phyloP scores from a whole-genome alignment of 2,888 invertebrate species.

The Yponomeuta cagnagella region DNA sequence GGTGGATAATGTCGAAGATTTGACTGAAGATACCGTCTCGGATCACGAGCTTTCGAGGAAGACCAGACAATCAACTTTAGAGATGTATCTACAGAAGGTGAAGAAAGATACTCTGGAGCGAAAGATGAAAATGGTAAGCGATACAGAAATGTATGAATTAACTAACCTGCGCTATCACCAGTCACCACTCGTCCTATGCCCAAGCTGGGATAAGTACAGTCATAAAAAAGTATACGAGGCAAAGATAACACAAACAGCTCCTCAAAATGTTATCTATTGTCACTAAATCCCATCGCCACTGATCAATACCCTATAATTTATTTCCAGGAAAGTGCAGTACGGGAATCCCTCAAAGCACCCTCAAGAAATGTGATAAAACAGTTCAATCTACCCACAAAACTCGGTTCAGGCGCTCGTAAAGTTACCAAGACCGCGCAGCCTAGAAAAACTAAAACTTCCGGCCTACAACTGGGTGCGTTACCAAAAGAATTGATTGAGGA shows the following conservation, averaged over 20 bases:
- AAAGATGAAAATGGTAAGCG: slow-evolving; percentile 47
- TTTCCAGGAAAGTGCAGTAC: slow-evolving; percentile 42
- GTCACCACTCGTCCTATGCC: no score
- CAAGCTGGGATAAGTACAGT: no score
- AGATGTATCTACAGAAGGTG: slow-evolving; percentile 43
- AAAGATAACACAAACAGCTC: no score
- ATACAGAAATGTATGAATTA: not conserved
- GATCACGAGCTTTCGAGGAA: slow-evolving; percentile 38
- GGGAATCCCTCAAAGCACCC: slow-evolving; percentile 35
- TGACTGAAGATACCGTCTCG: slow-evolving; percentile 15
- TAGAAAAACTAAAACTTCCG: not conserved
- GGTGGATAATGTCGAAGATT: slow-evolving; percentile 2
- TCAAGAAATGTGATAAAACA: slow-evolving; percentile 25
- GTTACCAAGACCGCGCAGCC: not conserved
- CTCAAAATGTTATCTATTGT: no score
- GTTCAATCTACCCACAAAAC: slow-evolving; percentile 40
- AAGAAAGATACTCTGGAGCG: slow-evolving; percentile 41
- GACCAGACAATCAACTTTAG: slow-evolving; percentile 37
- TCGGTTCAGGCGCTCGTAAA: slow-evolving; percentile 24
- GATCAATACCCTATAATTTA: not conserved
- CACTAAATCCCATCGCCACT: no score
- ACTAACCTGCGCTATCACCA: not conserved
- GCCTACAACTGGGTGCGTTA: slow-evolving; percentile 31
- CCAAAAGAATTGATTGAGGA: slow-evolving; percentile 49
- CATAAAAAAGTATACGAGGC: no score